These are phyloP conservation scores for Drosophila ohnishii DNA, from an alignment of 1,140 invertebrate genomes.

Conservation along the genomic window DNA sequence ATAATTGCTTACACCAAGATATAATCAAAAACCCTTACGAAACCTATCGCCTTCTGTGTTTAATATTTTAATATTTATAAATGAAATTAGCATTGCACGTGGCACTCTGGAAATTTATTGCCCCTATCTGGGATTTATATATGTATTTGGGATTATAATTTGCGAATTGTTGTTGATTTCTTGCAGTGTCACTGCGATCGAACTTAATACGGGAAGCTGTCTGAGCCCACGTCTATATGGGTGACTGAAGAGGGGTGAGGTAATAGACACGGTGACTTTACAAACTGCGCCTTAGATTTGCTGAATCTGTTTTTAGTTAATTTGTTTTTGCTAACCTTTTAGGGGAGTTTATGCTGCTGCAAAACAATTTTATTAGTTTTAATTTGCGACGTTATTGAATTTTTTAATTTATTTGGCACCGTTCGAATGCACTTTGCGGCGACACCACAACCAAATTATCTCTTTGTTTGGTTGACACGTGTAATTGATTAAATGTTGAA, in stretches of 20 bases:
- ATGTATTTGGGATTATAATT: conserved; percentile 37
- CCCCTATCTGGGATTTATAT: conserved; percentile 4
- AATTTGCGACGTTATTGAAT: background rate
- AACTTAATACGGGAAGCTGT: conserved; percentile 23
- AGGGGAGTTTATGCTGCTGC: conserved; percentile 15
- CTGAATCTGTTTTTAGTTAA: conserved; percentile 20
- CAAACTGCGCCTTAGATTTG: conserved; percentile 65
- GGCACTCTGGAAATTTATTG: conserved; percentile 22
- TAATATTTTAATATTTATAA: conserved; percentile 19
- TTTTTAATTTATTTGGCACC: background rate
- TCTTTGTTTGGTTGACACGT: conserved; percentile 38
- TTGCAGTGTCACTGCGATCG: conserved; percentile 52
- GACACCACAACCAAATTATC: conserved; percentile 15
- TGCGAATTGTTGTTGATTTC: conserved; percentile 33
- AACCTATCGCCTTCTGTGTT: background rate
- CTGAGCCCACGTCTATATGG: conserved; percentile 11
- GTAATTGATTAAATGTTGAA: conserved; percentile 33
- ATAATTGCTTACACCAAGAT: background rate
- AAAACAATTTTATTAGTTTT: conserved; percentile 44
- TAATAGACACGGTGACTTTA: conserved; percentile 8
- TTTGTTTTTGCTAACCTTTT: conserved; percentile 65
- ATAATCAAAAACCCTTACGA: background rate
- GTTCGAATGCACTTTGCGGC: conserved; percentile 26
- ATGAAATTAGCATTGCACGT: conserved; percentile 34
- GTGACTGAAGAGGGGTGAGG: conserved; percentile 1